Conservation (phyloP, 2,797 vertebrate genomes). For the Galagoides demidoff region DNA sequence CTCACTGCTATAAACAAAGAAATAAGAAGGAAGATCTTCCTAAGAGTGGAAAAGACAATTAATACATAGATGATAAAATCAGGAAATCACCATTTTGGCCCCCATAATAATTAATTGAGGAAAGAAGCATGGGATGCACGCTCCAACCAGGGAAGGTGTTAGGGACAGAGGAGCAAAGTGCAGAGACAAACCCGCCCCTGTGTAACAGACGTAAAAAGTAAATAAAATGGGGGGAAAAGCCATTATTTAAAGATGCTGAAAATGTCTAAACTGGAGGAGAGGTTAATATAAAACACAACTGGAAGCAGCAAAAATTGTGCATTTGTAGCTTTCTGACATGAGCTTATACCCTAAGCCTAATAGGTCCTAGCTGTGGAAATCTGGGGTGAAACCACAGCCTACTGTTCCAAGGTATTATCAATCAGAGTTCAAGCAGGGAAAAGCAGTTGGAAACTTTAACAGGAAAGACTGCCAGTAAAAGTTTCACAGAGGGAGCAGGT, state of each 20-base stretch:
- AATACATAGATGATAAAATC: background rate
- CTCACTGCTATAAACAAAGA: background rate
- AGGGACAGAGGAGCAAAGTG: too few relatives aligned
- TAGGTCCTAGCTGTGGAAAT: background rate
- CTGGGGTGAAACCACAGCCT: background rate
- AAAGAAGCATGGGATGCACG: background rate
- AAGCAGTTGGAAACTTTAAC: background rate
- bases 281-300: background rate
- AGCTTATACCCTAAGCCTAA: background rate
- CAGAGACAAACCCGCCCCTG: background rate
- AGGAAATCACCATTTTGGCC: background rate
- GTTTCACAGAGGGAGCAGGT: background rate
- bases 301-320: background rate
- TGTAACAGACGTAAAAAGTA: background rate
- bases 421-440: background rate
- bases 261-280: background rate
- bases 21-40: background rate
- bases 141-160: too few relatives aligned
- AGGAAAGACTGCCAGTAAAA: background rate
- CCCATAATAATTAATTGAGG: background rate
- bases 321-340: background rate
- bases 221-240: background rate
- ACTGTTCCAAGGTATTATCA: background rate
- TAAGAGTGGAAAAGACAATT: background rate
- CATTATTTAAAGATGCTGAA: background rate